Evolutionary conservation across 1,140 invertebrate genomes (phyloP), one percentile per base, ranked within the genome.

Genomic region (Nasonia longicornis): DNA sequence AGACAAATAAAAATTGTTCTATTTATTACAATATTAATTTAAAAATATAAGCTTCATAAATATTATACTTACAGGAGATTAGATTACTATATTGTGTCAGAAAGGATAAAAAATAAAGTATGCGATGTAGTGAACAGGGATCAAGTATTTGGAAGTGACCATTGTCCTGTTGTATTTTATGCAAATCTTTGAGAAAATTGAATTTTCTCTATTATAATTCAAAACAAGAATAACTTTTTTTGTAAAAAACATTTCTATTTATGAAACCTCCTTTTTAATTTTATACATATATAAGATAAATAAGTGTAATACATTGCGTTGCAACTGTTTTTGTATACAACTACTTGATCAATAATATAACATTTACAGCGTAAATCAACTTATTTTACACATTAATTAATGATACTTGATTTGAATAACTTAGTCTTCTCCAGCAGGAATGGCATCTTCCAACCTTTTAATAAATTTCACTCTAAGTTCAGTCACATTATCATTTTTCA

Each of bases 341-440:
- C 71, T 72, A 29, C 63, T 79, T 73, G 16, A 77, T 48, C 22
- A 74, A 79, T 80, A 73, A 66, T 66, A 64, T 70, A 77, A 83
- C 67, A 74, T 48, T 58, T 12, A 73, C 20, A 74, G 79, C 31
- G 71, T 45, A 63, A 22, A 75, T 73, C 26, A 67, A 75, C 42
- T 75, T 75, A 76, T 67, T 45, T 48, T 52, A 12, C 29, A 76
- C 29, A 26, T 67, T 29, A 29, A 20, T 66, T 31, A 76, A 58
- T 72, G 20, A 52, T 77, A 72, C 4, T 26, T 31, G 42, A 31
- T 76, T 48, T 12, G 38, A 64, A 35, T 64, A 73, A 12, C 73
- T 92, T 95, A 99, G 92, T 99, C 98, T 93, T 99, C 98, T 76
- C 98, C 98, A 83, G 97, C 97, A 76, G 98, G 98, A 87, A 99